These are phyloP conservation scores for Thalassaphorura encarpata DNA, from an alignment of 1,140 invertebrate species.

Conservation along the genomic window DNA sequence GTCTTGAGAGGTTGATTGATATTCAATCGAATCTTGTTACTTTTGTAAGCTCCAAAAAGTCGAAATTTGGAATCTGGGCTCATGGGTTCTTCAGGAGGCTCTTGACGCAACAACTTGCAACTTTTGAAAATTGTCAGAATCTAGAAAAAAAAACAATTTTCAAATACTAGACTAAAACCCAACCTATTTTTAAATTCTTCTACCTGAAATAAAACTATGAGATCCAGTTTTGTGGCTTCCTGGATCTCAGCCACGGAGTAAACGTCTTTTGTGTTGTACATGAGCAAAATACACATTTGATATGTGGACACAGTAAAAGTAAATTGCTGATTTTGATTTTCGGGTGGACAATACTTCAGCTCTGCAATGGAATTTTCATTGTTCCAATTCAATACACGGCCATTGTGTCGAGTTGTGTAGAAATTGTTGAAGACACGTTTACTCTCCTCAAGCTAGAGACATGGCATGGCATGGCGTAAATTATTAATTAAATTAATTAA, in stretches of 20 bases:
- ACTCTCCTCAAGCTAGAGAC: no score
- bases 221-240: not conserved
- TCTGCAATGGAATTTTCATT: no score
- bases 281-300: not conserved
- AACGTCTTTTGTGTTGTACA: not conserved
- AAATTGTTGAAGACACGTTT: no score
- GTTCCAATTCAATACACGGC: no score
- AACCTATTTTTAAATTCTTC: no score
- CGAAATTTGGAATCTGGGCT: slow-evolving; percentile 58
- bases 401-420: no score
- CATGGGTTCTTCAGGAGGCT: slow-evolving; percentile 64
- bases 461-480: no score
- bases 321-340: not conserved
- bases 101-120: slow-evolving; percentile 69
- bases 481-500: no score
- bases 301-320: slow-evolving; percentile 4
- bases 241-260: not conserved
- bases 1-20: slow-evolving; percentile 52
- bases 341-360: no score
- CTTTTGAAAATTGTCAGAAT: slow-evolving; percentile 86
- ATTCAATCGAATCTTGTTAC: slow-evolving; percentile 57
- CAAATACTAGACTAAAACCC: no score
- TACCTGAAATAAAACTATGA: not conserved
- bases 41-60: slow-evolving; percentile 74
- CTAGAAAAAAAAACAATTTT: slow-evolving; percentile 38